These are phyloP conservation scores for Tolypeutes matacus DNA, from an alignment of 2,797 vertebrate species.

Conservation along the genomic window DNA sequence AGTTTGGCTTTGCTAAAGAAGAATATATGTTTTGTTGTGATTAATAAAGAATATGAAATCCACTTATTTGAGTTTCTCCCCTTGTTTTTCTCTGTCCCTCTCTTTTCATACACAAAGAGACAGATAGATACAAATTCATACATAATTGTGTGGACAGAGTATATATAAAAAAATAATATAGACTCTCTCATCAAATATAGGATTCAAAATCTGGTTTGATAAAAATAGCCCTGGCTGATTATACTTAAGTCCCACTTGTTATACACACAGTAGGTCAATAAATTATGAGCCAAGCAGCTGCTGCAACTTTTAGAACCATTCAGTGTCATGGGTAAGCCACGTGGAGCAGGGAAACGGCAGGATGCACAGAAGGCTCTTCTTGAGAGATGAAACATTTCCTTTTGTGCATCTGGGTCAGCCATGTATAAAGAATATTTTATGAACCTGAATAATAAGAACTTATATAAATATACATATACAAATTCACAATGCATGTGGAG, in stretches of 20 bases:
- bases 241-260: conserved; percentile 85
- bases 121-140: neutral
- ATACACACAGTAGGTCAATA: conserved; percentile 86
- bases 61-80: conserved; percentile 4
- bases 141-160: neutral
- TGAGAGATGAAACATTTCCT: conserved; percentile 86
- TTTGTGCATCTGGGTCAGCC: conserved; percentile 85
- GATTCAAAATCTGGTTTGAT: conserved; percentile 59
- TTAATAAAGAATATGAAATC: conserved; percentile 49
- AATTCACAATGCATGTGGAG: conserved; percentile 78
- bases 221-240: conserved; percentile 81
- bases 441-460: conserved; percentile 82
- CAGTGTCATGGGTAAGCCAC: conserved; percentile 78
- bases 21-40: conserved; percentile 31
- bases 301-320: conserved; percentile 86
- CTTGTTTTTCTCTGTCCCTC: neutral
- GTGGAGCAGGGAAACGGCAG: conserved; percentile 72
- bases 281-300: conserved; percentile 87
- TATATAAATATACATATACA: conserved; percentile 82
- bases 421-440: conserved; percentile 84
- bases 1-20: conserved; percentile 22
- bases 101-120: neutral
- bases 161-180: neutral
- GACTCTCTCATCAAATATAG: conserved; percentile 18
- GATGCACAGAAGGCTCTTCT: conserved; percentile 86